Percentiles rank a stretch among this genome's conserved stretches.
Evolutionary conservation across 2,797 vertebrate genomes (phyloP).

Genomic region (Valencia hispanica): DNA sequence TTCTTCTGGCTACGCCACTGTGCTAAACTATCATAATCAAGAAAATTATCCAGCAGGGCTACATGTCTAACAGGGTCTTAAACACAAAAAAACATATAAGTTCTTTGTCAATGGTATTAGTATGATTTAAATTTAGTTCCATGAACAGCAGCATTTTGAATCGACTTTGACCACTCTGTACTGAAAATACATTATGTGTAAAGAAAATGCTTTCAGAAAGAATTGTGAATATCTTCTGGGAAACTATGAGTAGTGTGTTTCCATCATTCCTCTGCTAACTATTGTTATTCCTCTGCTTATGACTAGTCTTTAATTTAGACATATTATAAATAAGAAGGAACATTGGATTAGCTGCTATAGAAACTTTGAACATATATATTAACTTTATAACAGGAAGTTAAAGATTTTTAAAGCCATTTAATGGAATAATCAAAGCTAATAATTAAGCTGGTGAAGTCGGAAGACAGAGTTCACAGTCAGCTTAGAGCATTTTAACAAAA

Average conservation of each 20-base stretch:
- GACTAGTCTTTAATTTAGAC: background rate
- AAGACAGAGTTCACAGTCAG: background rate
- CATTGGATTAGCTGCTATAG: background rate
- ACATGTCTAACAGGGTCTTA: background rate
- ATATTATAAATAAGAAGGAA: background rate
- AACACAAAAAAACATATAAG: background rate
- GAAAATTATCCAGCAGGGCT: background rate
- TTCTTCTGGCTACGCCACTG: too few species aligned
- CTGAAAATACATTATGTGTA: background rate
- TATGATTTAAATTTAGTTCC: background rate
- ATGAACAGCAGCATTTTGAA: background rate
- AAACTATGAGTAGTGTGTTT: background rate
- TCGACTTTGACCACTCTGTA: background rate
- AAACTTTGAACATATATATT: background rate
- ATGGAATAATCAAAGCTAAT: background rate
- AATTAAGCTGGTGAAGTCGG: background rate
- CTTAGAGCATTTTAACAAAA: background rate
- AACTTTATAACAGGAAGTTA: background rate
- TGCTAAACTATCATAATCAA: background rate
- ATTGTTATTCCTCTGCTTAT: too few species aligned
- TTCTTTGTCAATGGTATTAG: too few species aligned
- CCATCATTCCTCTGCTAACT: background rate
- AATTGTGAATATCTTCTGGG: background rate
- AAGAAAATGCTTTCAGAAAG: background rate
- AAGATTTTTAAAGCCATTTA: background rate